phyloP scores from a whole-genome alignment of 2,797 vertebrate species.

The Thamnophis elegans region DNA sequence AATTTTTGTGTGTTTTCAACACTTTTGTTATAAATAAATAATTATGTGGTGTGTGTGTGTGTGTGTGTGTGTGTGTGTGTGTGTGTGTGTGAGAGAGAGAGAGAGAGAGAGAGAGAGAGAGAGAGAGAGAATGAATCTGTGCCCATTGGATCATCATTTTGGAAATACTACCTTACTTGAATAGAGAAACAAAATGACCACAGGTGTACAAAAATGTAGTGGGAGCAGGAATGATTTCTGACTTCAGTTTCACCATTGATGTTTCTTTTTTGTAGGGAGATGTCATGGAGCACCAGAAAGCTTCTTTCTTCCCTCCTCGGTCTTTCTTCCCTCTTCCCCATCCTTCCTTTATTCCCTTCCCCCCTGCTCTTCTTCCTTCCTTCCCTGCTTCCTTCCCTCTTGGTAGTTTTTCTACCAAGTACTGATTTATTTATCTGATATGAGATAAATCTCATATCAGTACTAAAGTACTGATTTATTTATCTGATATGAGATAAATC shows the following conservation, averaged over 20 bases:
- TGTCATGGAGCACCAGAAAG: not conserved
- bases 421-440: not conserved
- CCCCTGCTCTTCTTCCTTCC: not conserved
- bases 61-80: not conserved
- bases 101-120: no score
- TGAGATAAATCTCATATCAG: not conserved
- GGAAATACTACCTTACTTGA: not conserved
- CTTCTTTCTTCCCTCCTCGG: not conserved
- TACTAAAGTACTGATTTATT: not conserved
- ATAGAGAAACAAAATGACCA: not conserved
- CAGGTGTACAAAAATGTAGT: not conserved
- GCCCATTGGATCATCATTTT: no score
- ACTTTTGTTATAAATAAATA: not conserved
- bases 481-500: not conserved
- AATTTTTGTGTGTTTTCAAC: not conserved
- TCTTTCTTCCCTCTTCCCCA: not conserved
- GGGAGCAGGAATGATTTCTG: not conserved
- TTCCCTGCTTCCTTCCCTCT: not conserved
- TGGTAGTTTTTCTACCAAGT: not conserved
- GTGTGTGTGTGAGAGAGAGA: no score
- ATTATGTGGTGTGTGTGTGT: not conserved
- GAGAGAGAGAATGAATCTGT: no score
- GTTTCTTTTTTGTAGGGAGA: not conserved
- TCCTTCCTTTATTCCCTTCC: not conserved
- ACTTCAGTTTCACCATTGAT: not conserved